Percentiles rank a stretch among this genome's conserved stretches.
Evolutionary conservation across 2,888 invertebrate genomes (phyloP).

Genomic region (Sphecodes monilicornis): DNA sequence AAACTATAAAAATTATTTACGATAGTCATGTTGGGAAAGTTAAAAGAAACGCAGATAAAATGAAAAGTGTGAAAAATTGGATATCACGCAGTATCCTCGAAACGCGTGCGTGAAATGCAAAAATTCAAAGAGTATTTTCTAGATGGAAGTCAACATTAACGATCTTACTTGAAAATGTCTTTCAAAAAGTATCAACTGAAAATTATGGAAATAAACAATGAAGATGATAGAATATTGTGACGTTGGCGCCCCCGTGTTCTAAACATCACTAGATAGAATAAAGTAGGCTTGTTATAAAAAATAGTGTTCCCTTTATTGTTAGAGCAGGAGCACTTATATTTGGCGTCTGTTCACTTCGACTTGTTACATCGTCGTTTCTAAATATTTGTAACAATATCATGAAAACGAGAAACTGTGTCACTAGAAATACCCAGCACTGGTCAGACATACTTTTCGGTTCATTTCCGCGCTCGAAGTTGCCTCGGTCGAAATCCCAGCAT

Average conservation of each 20-base stretch:
- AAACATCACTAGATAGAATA: too few species aligned
- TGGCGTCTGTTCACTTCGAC: too few species aligned
- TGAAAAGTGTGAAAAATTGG: not conserved
- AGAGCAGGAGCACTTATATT: too few species aligned
- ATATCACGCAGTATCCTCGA: not conserved
- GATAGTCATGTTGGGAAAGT: not conserved
- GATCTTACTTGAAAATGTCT: not conserved
- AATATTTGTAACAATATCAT: too few species aligned
- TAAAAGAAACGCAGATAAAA: not conserved
- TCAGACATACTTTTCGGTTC: not conserved
- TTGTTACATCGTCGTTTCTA: too few species aligned
- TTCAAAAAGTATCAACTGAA: not conserved
- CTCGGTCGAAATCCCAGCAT: not conserved
- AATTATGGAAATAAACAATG: too few species aligned
- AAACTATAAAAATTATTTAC: too few species aligned
- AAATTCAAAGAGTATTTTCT: not conserved
- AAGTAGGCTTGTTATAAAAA: too few species aligned
- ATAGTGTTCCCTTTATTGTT: too few species aligned
- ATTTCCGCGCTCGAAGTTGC: not conserved
- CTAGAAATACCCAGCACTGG: not conserved
- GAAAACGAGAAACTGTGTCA: not conserved
- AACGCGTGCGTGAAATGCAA: not conserved
- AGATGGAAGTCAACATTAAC: not conserved
- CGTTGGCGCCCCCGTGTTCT: too few species aligned
- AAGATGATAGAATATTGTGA: too few species aligned